Evolutionary conservation across 2,113 vertebrate genomes (phyloP).

Genomic region (Daubentonia madagascariensis): DNA sequence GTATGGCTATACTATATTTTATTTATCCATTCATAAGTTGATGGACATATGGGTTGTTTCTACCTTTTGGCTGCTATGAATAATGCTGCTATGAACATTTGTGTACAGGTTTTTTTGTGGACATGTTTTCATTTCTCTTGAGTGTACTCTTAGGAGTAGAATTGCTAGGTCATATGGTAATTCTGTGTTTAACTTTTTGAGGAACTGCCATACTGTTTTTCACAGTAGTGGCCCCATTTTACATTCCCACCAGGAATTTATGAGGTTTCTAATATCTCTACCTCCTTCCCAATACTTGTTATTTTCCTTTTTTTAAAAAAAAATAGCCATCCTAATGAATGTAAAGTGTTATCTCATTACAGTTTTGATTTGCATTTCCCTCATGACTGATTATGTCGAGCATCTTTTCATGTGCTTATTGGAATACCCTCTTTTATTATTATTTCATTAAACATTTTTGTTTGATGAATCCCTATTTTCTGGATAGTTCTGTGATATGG

Average conservation of each 20-base stretch:
- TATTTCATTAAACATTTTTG: conserved; percentile 9
- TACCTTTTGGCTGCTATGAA: neutral
- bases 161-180: neutral
- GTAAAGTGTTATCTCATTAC: neutral
- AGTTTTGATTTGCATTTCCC: neutral
- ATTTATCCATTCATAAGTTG: neutral
- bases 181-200: conserved; percentile 13
- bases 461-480: neutral
- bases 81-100: neutral
- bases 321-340: neutral
- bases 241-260: neutral
- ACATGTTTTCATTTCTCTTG: neutral
- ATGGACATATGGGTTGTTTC: neutral
- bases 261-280: neutral
- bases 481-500: neutral
- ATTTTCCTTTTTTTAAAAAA: neutral
- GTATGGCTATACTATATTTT: neutral
- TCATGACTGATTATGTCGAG: neutral
- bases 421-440: neutral
- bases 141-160: neutral
- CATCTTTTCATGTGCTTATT: neutral
- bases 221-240: neutral
- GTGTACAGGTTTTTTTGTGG: neutral
- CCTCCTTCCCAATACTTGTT: neutral
- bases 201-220: neutral